A percentile compares a stretch with the other conserved stretches of the same genome.
phyloP scores from a whole-genome alignment of 2,888 invertebrate genomes.

The Pharmacophagus antenor region DNA sequence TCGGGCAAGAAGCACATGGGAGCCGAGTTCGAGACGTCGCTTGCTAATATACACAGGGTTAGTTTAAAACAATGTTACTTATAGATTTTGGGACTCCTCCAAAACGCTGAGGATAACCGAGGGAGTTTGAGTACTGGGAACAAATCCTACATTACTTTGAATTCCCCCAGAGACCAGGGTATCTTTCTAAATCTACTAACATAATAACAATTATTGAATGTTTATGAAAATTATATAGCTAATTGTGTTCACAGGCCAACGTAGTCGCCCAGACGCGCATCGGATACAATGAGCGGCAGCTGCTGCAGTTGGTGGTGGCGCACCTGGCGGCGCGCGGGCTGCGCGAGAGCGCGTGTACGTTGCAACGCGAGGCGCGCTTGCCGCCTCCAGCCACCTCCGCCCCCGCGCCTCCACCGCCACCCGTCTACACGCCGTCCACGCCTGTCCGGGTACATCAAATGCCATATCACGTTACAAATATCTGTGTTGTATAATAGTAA shows the following conservation, averaged over 20 bases:
- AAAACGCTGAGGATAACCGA: too few species aligned
- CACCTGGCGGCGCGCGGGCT: conserved; percentile 91
- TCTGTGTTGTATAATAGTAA: too few species aligned
- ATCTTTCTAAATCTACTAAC: too few species aligned
- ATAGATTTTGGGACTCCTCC: neutral
- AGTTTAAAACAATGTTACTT: conserved; percentile 39
- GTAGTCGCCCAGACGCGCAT: conserved; percentile 98
- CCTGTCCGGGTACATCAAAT: conserved; percentile 63
- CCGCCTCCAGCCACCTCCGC: conserved; percentile 79
- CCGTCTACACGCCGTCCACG: conserved; percentile 78
- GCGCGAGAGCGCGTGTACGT: conserved; percentile 84
- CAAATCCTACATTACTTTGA: too few species aligned
- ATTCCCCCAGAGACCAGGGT: too few species aligned
- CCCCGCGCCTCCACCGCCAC: conserved; percentile 63
- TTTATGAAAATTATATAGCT: too few species aligned
- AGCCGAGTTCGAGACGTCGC: conserved; percentile 90
- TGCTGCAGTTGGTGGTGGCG: conserved; percentile 94
- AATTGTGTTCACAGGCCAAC: too few species aligned
- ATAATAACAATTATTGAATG: too few species aligned
- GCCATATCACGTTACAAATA: neutral
- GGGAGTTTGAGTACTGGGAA: too few species aligned
- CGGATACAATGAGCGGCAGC: conserved; percentile 95
- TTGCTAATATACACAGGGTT: conserved; percentile 93
- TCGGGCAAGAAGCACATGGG: conserved; percentile 93
- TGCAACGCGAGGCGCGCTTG: conserved; percentile 89